Conservation (phyloP, 2,797 vertebrate genomes). For the Rhinatrema bivittatum region DNA sequence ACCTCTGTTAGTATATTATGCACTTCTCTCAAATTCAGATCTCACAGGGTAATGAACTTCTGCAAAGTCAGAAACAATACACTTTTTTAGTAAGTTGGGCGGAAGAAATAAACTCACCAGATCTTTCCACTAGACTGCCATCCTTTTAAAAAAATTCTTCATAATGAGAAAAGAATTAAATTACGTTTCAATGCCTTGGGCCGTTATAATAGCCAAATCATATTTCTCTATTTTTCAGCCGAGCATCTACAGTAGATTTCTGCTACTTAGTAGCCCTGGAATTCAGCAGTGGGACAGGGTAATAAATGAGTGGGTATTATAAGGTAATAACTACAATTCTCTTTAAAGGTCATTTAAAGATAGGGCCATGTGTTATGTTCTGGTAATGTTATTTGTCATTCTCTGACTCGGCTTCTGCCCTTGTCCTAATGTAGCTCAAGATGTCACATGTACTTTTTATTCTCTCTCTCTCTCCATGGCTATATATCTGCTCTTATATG, state of each 20-base stretch:
- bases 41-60: conserved; percentile 48
- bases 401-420: conserved; percentile 38
- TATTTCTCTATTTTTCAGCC: conserved; percentile 50
- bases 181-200: conserved; percentile 33
- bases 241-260: conserved; percentile 51
- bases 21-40: too few relatives aligned
- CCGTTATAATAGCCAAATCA: conserved; percentile 41
- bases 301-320: conserved; percentile 50
- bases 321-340: conserved; percentile 64
- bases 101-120: conserved; percentile 29
- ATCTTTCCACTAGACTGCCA: conserved; percentile 24
- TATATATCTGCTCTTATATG: too few relatives aligned
- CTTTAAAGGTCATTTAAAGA: conserved; percentile 69
- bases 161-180: conserved; percentile 47
- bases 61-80: conserved; percentile 28
- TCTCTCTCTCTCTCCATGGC: too few relatives aligned
- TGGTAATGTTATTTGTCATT: conserved; percentile 55
- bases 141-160: conserved; percentile 28
- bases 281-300: conserved; percentile 43
- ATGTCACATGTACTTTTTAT: conserved; percentile 17
- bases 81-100: conserved; percentile 34
- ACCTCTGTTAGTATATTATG: too few relatives aligned
- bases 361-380: conserved; percentile 48
- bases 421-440: conserved; percentile 23
- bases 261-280: conserved; percentile 40